Evolutionary conservation across 2,113 vertebrate genomes (phyloP), one percentile per base, ranked within the genome.

Genomic region (Speoplatyrhinus poulsoni): DNA sequence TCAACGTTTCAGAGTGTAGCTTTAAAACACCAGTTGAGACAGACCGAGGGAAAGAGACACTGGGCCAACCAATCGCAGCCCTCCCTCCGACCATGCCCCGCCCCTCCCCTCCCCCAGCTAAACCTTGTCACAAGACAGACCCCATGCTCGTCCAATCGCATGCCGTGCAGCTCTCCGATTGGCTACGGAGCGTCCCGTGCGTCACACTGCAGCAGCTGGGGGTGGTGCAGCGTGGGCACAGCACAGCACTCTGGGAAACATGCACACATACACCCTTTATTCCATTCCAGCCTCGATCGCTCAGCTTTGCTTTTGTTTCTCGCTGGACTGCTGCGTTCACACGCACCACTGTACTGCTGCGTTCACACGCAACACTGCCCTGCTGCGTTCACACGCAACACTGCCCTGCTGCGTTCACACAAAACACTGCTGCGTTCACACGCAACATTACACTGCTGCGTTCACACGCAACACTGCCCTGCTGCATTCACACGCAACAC

Each of bases 81-180:
- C 46, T 50, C 9, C 60, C 41, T 64, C 78, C 75, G 75, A 67
- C 77, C 74, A 79, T 73, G 76, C 82, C 78, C 80, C 62, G 61
- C 63, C 77, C 65, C 76, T 41, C 58, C 60, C 79, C 79, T 82
- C 85, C 88, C 82, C 77, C 72, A 78, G 75, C 82, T 77, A 77
- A 77, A 75, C 82, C 41, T 85, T 79, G 19, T 84, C 36, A 77
- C 82, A 85, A 89, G 79, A 82, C 72, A 73, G 83, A 85, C 82
- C 82, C 87, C 73, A 64, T 89, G 82, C 85, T 86, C 61, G 85
- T 90, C 87, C 85, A 86, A 82, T 87, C 86, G 87, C 88, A 85
- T 80, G 82, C 75, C 64, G 73, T 79, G 70, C 69, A 61, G 75
- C 75, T 71, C 67, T 84, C 65, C 54, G 72, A 81, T 77, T 79